These are phyloP conservation scores for Canis aureus DNA, from an alignment of 2,113 vertebrate genomes.

Conservation along the genomic window DNA sequence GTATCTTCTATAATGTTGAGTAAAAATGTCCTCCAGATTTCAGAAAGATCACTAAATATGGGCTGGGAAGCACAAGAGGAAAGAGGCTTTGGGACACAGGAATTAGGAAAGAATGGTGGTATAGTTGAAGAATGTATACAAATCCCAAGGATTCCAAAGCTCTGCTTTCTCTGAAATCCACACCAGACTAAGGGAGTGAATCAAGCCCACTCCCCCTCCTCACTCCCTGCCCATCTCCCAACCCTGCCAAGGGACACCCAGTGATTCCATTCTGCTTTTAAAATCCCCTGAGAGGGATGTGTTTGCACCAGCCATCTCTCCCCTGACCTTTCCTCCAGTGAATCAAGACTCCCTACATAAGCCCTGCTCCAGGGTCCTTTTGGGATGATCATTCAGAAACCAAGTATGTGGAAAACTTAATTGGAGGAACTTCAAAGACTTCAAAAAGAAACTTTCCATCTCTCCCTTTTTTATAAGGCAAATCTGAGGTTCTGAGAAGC, in stretches of 20 bases:
- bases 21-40: constrained; percentile 10
- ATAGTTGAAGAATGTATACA: neutral
- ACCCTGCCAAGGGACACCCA: neutral
- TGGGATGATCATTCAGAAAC: constrained; percentile 32
- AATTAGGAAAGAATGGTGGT: neutral
- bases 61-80: neutral
- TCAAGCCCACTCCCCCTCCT: neutral
- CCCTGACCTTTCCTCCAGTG: neutral
- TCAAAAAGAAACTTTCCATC: neutral
- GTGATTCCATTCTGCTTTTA: neutral
- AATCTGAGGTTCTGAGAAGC: constrained; percentile 1
- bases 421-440: neutral
- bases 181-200: neutral
- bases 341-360: neutral
- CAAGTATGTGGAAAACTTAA: constrained; percentile 24
- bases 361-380: neutral
- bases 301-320: neutral
- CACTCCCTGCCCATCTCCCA: neutral
- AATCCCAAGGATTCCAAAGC: neutral
- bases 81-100: neutral
- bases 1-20: neutral
- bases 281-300: neutral
- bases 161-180: neutral
- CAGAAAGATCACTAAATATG: neutral
- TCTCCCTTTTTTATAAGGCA: neutral